phyloP scores from a whole-genome alignment of 2,888 invertebrate species.

The Camptogramma bilineatum region DNA sequence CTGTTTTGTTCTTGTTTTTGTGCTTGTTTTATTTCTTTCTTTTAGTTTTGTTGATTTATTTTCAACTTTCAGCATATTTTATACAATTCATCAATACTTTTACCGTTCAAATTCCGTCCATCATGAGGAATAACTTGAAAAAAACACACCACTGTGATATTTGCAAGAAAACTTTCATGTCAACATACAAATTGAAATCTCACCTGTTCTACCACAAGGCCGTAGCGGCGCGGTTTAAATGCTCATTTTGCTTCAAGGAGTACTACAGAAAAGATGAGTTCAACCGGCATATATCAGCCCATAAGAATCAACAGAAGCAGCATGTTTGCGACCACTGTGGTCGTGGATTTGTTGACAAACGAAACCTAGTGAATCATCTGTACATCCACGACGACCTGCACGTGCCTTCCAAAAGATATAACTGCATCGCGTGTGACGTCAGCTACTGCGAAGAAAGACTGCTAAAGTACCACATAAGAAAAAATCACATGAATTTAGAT shows the following conservation, averaged over 20 bases:
- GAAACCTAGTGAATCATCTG: conserved; percentile 62
- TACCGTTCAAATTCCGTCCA: conserved; percentile 8
- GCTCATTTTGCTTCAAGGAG: conserved; percentile 58
- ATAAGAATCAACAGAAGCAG: conserved; percentile 47
- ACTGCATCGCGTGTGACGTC: conserved; percentile 61
- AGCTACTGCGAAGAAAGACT: conserved; percentile 65
- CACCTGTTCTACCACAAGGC: conserved; percentile 63
- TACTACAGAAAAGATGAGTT: conserved; percentile 64
- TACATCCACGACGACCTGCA: conserved; percentile 62
- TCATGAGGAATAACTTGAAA: conserved; percentile 38
- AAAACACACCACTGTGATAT: conserved; percentile 53
- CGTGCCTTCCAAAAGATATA: conserved; percentile 40
- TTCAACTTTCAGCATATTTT: not conserved
- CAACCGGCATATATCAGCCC: conserved; percentile 53
- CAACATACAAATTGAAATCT: conserved; percentile 52
- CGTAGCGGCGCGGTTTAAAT: conserved; percentile 57
- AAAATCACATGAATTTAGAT: conserved; percentile 62
- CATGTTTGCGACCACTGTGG: conserved; percentile 67
- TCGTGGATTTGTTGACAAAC: conserved; percentile 62
- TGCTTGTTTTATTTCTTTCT: too few relatives aligned
- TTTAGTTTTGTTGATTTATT: not conserved
- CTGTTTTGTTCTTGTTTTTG: not conserved
- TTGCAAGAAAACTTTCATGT: conserved; percentile 56
- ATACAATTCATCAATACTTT: not conserved
- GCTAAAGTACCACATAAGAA: conserved; percentile 63